Percentiles rank a stretch among this genome's conserved stretches.
Conservation (phyloP, 2,888 invertebrate species). For the Phaonia tiefii region DNA sequence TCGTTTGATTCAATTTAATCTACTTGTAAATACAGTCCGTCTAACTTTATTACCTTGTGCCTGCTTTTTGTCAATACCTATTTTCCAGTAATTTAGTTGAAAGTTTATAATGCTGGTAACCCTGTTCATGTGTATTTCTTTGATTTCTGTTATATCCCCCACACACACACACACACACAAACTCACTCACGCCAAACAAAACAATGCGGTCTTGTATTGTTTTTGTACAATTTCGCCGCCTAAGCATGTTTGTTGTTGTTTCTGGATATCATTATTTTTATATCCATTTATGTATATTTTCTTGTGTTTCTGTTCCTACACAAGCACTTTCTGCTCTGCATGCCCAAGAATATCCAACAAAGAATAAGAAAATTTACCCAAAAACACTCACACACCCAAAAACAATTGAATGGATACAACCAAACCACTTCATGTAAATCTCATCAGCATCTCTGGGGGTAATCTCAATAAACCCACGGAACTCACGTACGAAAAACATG, state of each 20-base stretch:
- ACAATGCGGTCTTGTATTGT: constrained; percentile 4
- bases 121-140: too few relatives aligned
- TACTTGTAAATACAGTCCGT: too few relatives aligned
- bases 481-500: constrained; percentile 2
- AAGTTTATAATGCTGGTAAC: too few relatives aligned
- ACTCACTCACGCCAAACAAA: too few relatives aligned
- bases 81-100: too few relatives aligned
- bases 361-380: constrained; percentile 4
- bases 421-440: too few relatives aligned
- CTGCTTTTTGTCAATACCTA: too few relatives aligned
- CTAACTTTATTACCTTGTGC: too few relatives aligned
- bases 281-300: constrained; percentile 28
- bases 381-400: not conserved
- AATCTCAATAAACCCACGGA: not conserved
- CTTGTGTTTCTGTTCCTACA: constrained; percentile 22
- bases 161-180: too few relatives aligned
- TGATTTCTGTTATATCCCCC: not conserved
- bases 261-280: constrained; percentile 32
- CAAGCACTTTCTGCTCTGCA: not conserved
- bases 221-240: constrained; percentile 60
- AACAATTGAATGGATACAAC: not conserved
- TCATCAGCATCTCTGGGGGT: too few relatives aligned
- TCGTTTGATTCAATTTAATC: too few relatives aligned
- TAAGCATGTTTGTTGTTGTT: constrained; percentile 55
- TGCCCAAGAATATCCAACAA: too few relatives aligned